Conservation (phyloP, 2,113 vertebrate genomes). For the Gila orcuttii region DNA sequence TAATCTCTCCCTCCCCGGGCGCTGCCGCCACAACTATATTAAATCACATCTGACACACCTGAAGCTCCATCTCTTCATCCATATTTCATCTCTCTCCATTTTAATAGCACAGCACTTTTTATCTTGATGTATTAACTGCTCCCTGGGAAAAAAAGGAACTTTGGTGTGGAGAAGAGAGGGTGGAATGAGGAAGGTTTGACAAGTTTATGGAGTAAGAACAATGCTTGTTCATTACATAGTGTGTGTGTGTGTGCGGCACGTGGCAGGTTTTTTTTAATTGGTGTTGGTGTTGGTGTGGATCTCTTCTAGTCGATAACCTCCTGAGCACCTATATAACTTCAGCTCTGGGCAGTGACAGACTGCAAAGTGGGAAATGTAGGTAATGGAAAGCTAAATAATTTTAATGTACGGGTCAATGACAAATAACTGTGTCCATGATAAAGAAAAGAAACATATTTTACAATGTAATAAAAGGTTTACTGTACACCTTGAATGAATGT, state of each 20-base stretch:
- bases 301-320: slow-evolving; percentile 60
- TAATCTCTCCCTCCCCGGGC: slow-evolving; percentile 78
- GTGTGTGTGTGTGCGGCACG: slow-evolving; percentile 64
- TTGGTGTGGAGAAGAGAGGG: slow-evolving; percentile 5
- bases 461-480: neutral
- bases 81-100: slow-evolving; percentile 94
- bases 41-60: slow-evolving; percentile 97
- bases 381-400: slow-evolving; percentile 71
- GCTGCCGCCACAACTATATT: slow-evolving; percentile 81
- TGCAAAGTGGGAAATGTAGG: slow-evolving; percentile 67
- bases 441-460: neutral
- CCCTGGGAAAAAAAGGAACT: slow-evolving; percentile 77
- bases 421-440: neutral
- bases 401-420: slow-evolving; percentile 57
- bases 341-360: slow-evolving; percentile 49
- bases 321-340: slow-evolving; percentile 68
- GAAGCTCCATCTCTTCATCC: slow-evolving; percentile 90
- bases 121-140: slow-evolving; percentile 91
- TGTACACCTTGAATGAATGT: neutral
- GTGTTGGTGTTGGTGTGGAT: slow-evolving; percentile 60
- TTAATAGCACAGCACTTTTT: slow-evolving; percentile 94
- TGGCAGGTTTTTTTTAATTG: slow-evolving; percentile 66
- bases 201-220: slow-evolving; percentile 96
- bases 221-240: slow-evolving; percentile 85
- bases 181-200: slow-evolving; percentile 90